Base-by-base conservation (phyloP, 1,140 invertebrate genomes). In the Ostrea denselamellosa region DNA sequence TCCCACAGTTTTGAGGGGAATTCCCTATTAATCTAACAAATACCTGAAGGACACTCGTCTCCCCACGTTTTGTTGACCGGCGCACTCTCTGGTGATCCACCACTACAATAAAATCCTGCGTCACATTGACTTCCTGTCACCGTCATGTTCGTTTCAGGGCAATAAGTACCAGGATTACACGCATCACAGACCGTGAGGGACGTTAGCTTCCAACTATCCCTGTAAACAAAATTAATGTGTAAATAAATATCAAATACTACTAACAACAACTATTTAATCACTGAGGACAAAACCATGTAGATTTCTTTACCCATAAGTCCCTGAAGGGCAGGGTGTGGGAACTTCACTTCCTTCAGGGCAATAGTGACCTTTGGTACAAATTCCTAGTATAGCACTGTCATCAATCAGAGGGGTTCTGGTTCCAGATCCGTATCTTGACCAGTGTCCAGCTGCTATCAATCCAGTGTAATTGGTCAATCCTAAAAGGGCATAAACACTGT, bases 11-110 rank as follows among this genome's bases (percentile, higher is more conserved):
- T 44, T 1, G 34, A 44, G 34, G n/a, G n/a, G n/a, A n/a, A n/a
- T n/a, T n/a, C n/a, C n/a, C n/a, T n/a, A n/a, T n/a, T n/a, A n/a
- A n/a, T 44, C 5, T 44, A 83, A 53, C 14, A 44, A 71, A 85
- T 84, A 94, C 93, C 93, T 91, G 92, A 90, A 9, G 94, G 93
- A 88, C 93, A 94, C 65, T 91, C 90, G 85, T 92, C 92, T 84
- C 93, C 93, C 88, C 91, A 93, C 2, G 91, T 92, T 51, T 90
- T 56, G 65, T 92, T 92, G 68, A 93, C 84, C 5, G 93, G 93
- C 56, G 88, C 88, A 22, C 90, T 65, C 17, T 92, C 92, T n/a
- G 88, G 87, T 5, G 93, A 93, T 14, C 91, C 90, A 19, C 87
- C 77, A 19, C 85, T 90, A 86, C 94, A 94, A 90, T 93, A 94